Evolutionary conservation across 2,888 invertebrate genomes (phyloP), one percentile per base, ranked within the genome.

Genomic region (Drosophila hawaiiensis): DNA sequence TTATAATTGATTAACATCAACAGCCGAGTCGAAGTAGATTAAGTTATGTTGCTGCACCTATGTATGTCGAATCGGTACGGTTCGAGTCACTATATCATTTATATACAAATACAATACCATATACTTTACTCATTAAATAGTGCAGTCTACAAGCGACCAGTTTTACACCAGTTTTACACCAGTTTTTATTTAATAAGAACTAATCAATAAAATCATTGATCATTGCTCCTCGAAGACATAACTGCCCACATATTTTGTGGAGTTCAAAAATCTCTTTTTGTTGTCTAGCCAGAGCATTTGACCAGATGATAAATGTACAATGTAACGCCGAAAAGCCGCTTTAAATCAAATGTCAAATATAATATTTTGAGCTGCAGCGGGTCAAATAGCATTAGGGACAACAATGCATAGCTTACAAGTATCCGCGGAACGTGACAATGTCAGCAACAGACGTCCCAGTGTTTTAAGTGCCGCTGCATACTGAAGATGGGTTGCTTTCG

Each of bases 401-500:
- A 79, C 78, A 79, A 76, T 69, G 65, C 66, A 55, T 33, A n/a
- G 60, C 59, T 62, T 39, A 61, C 31, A 67, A 61, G 64, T 31
- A 67, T 49, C 52, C 22, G n/a, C 28, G 49, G 49, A 60, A 60
- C 73, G 66, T 73, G 73, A 79, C 78, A 79, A 69, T 69, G 80
- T 37, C 68, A 62, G 65, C 41, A 52, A 14, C 74, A 78, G 74
- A 69, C 69, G 77, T 63, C 74, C 58, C 60, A 60, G 55, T 62
- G 55, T 63, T 78, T 66, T 77, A 78, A 77, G 77, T 77, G 78
- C 66, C 56, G 69, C 68, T 62, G 68, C 56, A 61, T 60, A 43
- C 66, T 55, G 59, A 19, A 41, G 33, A 25, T 37, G 39, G 28
- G 9, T 25, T 19, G 33, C 22, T 4, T 4, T 22, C n/a, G 29